Conservation (phyloP, 2,888 invertebrate species). For the Lasioglossum oenotherae region DNA sequence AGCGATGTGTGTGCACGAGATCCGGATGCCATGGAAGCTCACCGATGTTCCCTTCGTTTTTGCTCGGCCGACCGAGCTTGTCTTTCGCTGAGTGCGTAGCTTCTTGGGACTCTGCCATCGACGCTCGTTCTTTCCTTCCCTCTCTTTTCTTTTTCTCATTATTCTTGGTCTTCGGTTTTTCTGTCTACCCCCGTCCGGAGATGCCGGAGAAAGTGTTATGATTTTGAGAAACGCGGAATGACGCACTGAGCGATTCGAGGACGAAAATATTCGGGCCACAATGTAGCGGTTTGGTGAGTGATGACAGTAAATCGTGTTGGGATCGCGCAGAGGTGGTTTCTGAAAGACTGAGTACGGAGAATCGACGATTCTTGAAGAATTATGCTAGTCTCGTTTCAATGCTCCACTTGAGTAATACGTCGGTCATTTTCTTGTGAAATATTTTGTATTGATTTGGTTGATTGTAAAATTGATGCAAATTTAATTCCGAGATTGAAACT, state of each 20-base stretch:
- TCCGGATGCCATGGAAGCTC: conserved; percentile 12
- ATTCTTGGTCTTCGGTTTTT: background rate
- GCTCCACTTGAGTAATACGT: background rate
- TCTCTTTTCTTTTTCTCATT: background rate
- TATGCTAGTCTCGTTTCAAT: too few species aligned
- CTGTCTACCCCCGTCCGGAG: background rate
- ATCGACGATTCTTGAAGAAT: background rate
- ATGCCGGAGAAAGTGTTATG: conserved; percentile 1
- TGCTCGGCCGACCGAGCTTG: conserved; percentile 24
- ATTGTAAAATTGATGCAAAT: too few species aligned
- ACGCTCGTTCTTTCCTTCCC: background rate
- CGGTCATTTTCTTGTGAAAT: background rate
- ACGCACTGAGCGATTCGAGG: background rate
- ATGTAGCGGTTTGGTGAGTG: background rate
- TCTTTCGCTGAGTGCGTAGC: conserved; percentile 42
- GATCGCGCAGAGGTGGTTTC: background rate
- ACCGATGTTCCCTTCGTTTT: conserved; percentile 25
- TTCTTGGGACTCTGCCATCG: conserved; percentile 7
- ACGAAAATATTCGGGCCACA: background rate
- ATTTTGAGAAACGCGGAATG: conserved; percentile 4
- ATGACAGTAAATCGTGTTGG: background rate
- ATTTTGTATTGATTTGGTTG: background rate
- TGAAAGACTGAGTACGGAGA: background rate
- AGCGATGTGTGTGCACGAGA: conserved; percentile 28
- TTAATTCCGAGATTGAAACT: background rate